Conservation (phyloP, 64 coral and sea anemone species). For the Dendrophyllia cribrosa region DNA sequence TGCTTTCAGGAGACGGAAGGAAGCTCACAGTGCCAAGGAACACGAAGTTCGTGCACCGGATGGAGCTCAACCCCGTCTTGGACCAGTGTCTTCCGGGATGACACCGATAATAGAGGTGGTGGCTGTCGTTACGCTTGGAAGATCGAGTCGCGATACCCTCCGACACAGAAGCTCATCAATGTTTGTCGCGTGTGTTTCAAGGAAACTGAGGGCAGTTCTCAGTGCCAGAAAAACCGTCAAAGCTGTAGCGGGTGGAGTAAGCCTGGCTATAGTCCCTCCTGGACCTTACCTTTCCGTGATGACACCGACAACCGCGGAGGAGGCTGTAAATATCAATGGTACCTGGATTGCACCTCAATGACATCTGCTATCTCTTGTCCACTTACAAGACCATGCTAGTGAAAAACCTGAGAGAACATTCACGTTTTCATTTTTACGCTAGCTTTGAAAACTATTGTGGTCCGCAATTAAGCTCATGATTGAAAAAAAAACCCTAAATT, state of each 20-base stretch:
- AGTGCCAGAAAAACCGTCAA: constrained; percentile 55
- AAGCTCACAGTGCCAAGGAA: constrained; percentile 68
- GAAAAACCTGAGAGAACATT: no score
- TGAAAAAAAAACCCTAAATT: no score
- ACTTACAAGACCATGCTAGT: no score
- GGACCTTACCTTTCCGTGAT: constrained; percentile 72
- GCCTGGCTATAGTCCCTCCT: not conserved
- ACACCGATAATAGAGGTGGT: constrained; percentile 57
- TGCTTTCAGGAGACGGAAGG: constrained; percentile 67
- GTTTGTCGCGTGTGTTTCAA: constrained; percentile 68
- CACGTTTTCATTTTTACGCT: no score
- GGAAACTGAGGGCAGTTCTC: constrained; percentile 73
- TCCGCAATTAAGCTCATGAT: no score
- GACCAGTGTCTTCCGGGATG: constrained; percentile 47
- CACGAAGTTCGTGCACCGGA: constrained; percentile 41
- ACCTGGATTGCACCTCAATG: constrained; percentile 46
- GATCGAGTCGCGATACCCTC: constrained; percentile 8
- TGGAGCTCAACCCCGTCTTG: constrained; percentile 57
- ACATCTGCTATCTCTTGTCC: not conserved
- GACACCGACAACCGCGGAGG: constrained; percentile 66
- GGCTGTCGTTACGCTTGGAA: constrained; percentile 62
- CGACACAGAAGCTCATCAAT: not conserved
- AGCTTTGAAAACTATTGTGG: no score
- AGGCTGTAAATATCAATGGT: constrained; percentile 61
- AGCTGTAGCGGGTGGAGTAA: constrained; percentile 63